These are phyloP conservation scores for Brachionus plicatilis DNA, from an alignment of 1,140 invertebrate genomes.

Conservation along the genomic window DNA sequence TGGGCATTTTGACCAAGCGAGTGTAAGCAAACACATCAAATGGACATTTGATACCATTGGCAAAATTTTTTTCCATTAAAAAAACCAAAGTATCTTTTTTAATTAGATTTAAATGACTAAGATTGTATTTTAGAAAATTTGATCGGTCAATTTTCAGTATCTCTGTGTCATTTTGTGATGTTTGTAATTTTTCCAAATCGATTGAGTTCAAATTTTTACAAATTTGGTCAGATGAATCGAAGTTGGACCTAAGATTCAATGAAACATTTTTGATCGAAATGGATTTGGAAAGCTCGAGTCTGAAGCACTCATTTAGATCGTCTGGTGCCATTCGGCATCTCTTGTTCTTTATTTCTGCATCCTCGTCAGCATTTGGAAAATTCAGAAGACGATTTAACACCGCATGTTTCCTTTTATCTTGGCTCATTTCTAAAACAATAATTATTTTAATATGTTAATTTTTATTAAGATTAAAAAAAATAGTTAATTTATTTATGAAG, in stretches of 20 bases:
- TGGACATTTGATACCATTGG: conserved; percentile 9
- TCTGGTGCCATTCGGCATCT: neutral
- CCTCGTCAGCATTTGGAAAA: neutral
- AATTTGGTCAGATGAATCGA: neutral
- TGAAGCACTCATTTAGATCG: neutral
- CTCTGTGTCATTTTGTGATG: neutral
- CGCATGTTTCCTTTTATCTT: neutral
- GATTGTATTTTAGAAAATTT: conserved; percentile 12
- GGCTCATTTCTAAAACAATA: neutral
- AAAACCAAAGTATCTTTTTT: conserved; percentile 28
- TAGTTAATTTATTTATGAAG: no score
- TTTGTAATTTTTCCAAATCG: neutral
- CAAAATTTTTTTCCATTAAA: conserved; percentile 25
- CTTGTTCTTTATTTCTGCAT: neutral
- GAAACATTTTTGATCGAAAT: neutral
- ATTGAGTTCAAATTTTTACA: neutral
- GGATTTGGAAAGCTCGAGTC: neutral
- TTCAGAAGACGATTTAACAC: neutral
- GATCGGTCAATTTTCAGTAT: neutral
- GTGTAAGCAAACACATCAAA: conserved; percentile 1
- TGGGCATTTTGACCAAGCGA: neutral
- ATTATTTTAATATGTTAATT: neutral
- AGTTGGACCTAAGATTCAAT: neutral
- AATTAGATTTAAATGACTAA: neutral
- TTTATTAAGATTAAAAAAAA: neutral